phyloP scores from a whole-genome alignment of 1,140 invertebrate species.

The Drosophila funebris region DNA sequence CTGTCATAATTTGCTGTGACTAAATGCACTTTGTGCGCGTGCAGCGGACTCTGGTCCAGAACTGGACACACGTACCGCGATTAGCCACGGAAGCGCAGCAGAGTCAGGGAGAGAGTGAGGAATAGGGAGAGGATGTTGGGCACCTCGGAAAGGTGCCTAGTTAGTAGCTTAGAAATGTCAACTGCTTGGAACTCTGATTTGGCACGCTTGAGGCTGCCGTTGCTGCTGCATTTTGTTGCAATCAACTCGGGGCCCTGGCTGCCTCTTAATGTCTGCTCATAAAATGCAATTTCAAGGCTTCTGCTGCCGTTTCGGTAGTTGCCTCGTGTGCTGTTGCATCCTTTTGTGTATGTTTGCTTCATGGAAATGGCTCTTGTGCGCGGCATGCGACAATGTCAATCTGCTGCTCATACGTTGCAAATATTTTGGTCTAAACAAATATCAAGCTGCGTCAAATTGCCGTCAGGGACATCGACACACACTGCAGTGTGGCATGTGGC shows the following conservation, averaged over 20 bases:
- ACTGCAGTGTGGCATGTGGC: neutral
- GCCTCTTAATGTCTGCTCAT: constrained; percentile 66
- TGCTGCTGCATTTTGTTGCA: constrained; percentile 39
- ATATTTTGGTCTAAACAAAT: constrained; percentile 68
- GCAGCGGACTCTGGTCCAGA: constrained; percentile 22
- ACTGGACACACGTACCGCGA: constrained; percentile 71
- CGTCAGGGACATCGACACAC: constrained; percentile 21
- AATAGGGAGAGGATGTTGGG: neutral
- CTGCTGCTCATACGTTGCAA: constrained; percentile 67
- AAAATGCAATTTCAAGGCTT: constrained; percentile 76
- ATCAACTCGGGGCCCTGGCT: constrained; percentile 40
- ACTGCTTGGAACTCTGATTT: constrained; percentile 58
- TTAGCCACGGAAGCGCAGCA: constrained; percentile 69
- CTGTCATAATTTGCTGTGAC: constrained; percentile 72
- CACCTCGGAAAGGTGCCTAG: constrained; percentile 37
- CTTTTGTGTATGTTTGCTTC: constrained; percentile 46
- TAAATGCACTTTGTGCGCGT: constrained; percentile 66
- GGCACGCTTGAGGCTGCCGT: constrained; percentile 36
- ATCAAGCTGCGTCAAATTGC: constrained; percentile 62
- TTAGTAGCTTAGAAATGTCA: constrained; percentile 75
- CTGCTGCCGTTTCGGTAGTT: constrained; percentile 70
- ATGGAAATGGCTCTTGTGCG: constrained; percentile 34
- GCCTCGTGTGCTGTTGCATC: constrained; percentile 10
- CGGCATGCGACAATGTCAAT: constrained; percentile 21
- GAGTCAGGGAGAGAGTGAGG: neutral